Percentiles rank a stretch among this genome's conserved stretches.
Evolutionary conservation across 1,140 invertebrate genomes (phyloP).

Genomic region (Brachionus rotundiformis): DNA sequence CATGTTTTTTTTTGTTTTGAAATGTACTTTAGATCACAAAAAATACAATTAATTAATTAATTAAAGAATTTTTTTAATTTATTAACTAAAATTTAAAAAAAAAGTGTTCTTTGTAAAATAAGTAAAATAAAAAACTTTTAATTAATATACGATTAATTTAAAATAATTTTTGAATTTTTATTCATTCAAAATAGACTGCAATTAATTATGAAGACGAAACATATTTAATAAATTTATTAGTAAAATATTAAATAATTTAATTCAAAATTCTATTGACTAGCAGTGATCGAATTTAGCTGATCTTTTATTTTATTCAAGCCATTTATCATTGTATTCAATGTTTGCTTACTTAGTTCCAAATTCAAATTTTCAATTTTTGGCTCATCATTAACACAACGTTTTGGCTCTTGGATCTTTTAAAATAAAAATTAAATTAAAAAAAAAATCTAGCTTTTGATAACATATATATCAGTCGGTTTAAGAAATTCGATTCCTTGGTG

Average conservation of each 20-base stretch:
- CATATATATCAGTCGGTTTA: conserved; percentile 58
- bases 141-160: too few species aligned
- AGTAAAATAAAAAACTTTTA: too few species aligned
- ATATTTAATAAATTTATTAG: background rate
- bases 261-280: background rate
- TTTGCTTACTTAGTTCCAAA: conserved; percentile 44
- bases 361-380: conserved; percentile 25
- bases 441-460: background rate
- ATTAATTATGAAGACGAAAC: too few species aligned
- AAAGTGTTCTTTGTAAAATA: too few species aligned
- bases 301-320: conserved; percentile 50
- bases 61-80: too few species aligned
- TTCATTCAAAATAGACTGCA: too few species aligned
- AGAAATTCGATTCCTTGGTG: conserved; percentile 68
- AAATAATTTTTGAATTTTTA: too few species aligned
- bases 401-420: conserved; percentile 42
- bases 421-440: conserved; percentile 15
- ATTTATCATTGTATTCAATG: conserved; percentile 38
- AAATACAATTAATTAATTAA: too few species aligned
- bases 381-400: background rate
- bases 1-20: too few species aligned
- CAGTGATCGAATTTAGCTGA: conserved; percentile 32
- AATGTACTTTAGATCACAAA: too few species aligned
- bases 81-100: too few species aligned
- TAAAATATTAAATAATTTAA: background rate